These are phyloP conservation scores for Cheilosia impressa DNA, from an alignment of 2,888 invertebrate species.

Conservation along the genomic window DNA sequence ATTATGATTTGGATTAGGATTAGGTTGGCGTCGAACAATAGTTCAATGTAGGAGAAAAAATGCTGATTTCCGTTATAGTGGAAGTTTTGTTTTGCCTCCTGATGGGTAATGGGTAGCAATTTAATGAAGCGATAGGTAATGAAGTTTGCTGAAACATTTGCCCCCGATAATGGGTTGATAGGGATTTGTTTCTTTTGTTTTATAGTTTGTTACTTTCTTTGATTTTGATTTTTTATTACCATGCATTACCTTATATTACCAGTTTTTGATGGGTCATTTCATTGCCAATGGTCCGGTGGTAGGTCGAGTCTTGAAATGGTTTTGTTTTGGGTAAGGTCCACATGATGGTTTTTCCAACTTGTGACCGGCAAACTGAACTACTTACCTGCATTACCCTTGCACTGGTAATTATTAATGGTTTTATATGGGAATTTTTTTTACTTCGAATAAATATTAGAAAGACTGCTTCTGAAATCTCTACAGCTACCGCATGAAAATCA, in stretches of 20 bases:
- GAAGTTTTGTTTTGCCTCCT: neutral
- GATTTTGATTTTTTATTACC: neutral
- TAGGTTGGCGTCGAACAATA: neutral
- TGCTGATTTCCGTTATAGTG: conserved; percentile 19
- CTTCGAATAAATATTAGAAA: too few species aligned
- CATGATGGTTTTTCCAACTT: too few species aligned
- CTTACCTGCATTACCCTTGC: too few species aligned
- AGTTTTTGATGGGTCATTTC: too few species aligned
- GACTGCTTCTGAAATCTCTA: neutral
- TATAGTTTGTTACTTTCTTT: neutral
- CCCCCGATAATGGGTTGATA: neutral
- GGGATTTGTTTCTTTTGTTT: neutral
- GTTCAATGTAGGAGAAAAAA: conserved; percentile 48
- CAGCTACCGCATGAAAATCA: neutral
- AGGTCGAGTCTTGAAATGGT: too few species aligned
- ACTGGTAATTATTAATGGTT: too few species aligned
- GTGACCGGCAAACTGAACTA: too few species aligned
- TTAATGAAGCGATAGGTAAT: conserved; percentile 27
- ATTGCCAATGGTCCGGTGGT: too few species aligned
- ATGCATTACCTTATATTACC: neutral
- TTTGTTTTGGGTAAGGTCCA: too few species aligned
- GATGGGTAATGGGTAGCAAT: neutral
- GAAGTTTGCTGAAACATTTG: neutral
- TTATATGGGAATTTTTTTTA: too few species aligned
- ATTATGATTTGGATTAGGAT: conserved; percentile 23